Conservation (phyloP, 1,140 invertebrate genomes). For the Mylabris phalerata region DNA sequence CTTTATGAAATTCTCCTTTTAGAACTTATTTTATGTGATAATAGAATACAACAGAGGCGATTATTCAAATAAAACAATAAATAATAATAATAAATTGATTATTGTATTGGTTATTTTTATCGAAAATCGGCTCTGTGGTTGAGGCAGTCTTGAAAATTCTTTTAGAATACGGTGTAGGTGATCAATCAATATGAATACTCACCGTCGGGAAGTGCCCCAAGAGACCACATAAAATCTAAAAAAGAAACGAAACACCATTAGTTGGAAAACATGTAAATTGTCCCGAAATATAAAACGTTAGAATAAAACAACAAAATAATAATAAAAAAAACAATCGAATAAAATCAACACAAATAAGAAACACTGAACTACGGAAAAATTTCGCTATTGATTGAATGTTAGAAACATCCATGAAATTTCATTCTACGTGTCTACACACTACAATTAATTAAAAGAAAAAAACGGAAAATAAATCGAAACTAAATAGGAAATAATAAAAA, state of each 20-base stretch:
- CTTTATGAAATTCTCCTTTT: too few relatives aligned
- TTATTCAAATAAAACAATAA: too few relatives aligned
- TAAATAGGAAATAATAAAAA: conserved; percentile 10
- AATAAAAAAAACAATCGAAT: conserved; percentile 19
- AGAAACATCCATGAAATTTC: conserved; percentile 41
- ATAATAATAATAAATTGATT: too few relatives aligned
- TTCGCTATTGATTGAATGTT: conserved; percentile 40
- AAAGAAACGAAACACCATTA: conserved; percentile 52
- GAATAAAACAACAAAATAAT: neutral
- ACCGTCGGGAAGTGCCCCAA: conserved; percentile 95
- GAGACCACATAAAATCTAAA: conserved; percentile 97
- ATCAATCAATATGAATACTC: conserved; percentile 46
- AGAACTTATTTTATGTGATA: too few relatives aligned
- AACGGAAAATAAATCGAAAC: conserved; percentile 10
- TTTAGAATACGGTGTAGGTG: too few relatives aligned
- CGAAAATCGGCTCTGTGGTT: too few relatives aligned
- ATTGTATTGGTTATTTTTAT: too few relatives aligned
- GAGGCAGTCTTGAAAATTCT: too few relatives aligned
- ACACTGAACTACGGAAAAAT: conserved; percentile 17
- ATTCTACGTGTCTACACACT: conserved; percentile 38
- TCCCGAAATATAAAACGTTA: conserved; percentile 18
- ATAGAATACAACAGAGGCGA: too few relatives aligned
- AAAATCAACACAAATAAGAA: neutral
- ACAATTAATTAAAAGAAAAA: conserved; percentile 17
- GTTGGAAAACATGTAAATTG: conserved; percentile 12